phyloP scores from a whole-genome alignment of 1,140 invertebrate genomes.

The Ceratina australensis region DNA sequence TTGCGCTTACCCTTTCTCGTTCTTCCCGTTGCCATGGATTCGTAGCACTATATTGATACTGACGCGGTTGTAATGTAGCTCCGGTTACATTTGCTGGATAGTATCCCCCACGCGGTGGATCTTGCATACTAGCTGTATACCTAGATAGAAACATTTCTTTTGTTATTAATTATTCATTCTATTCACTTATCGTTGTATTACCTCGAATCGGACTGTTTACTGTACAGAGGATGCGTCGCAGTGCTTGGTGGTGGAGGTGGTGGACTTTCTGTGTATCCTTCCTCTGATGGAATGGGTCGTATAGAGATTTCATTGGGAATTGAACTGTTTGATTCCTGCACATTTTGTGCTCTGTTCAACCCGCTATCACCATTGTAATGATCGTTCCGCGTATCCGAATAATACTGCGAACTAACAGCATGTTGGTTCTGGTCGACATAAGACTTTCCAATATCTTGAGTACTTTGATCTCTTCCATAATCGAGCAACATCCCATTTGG shows the following conservation, averaged over 20 bases:
- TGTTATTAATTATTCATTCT: not conserved
- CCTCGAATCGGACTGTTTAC: conserved; percentile 75
- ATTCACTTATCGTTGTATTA: conserved; percentile 35
- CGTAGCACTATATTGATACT: conserved; percentile 80
- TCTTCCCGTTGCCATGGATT: conserved; percentile 95
- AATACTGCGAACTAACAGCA: conserved; percentile 56
- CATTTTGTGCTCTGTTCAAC: conserved; percentile 53
- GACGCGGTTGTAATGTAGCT: conserved; percentile 72
- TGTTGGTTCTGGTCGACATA: conserved; percentile 67
- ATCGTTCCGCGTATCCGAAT: conserved; percentile 61
- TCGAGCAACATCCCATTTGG: conserved; percentile 34
- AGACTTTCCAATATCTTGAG: conserved; percentile 61
- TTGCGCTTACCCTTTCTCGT: conserved; percentile 88
- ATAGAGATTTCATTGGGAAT: conserved; percentile 32
- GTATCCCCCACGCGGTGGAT: conserved; percentile 87
- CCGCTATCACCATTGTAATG: conserved; percentile 63
- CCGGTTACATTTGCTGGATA: conserved; percentile 80
- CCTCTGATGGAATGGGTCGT: conserved; percentile 69
- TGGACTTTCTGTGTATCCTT: conserved; percentile 80
- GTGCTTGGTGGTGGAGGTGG: conserved; percentile 87
- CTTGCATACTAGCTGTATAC: conserved; percentile 86
- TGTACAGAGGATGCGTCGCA: conserved; percentile 86
- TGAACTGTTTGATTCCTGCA: conserved; percentile 56
- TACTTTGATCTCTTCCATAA: conserved; percentile 39
- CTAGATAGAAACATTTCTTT: conserved; percentile 48